Evolutionary conservation across 2,797 vertebrate genomes (phyloP).

Genomic region (Lepilemur septentrionalis): DNA sequence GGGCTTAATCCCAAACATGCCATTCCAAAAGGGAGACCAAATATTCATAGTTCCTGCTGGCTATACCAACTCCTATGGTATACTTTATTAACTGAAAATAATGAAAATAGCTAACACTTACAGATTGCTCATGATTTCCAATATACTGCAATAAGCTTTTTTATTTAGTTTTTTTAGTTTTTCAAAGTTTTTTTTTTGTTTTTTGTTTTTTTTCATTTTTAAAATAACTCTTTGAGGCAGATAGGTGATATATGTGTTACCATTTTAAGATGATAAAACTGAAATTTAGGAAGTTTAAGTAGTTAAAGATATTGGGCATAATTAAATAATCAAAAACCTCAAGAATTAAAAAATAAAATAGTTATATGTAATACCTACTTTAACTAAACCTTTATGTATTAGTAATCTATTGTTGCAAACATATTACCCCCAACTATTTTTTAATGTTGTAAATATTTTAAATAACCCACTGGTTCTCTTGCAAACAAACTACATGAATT

Average conservation of each 20-base stretch:
- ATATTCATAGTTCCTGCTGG: background rate
- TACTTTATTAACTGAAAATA: constrained; percentile 15
- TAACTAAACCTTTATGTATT: background rate
- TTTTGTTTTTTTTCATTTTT: background rate
- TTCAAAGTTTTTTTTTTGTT: background rate
- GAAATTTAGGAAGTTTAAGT: background rate
- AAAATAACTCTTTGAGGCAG: background rate
- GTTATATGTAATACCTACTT: background rate
- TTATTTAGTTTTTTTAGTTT: background rate
- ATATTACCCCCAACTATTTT: background rate
- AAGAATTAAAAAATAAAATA: background rate
- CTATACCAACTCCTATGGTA: background rate
- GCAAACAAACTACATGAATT: background rate
- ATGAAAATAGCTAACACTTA: background rate
- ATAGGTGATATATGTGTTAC: background rate
- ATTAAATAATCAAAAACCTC: background rate
- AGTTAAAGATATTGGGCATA: background rate
- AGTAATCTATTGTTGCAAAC: background rate
- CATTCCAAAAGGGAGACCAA: background rate
- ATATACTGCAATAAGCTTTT: background rate
- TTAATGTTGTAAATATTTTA: constrained; percentile 21
- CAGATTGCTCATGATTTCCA: background rate
- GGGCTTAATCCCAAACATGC: background rate
- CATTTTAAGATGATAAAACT: constrained; percentile 35
- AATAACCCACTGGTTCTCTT: background rate